These are phyloP conservation scores for Glandiceps talaboti DNA, from an alignment of 53 echinoderm and acorn worm species.

Conservation along the genomic window DNA sequence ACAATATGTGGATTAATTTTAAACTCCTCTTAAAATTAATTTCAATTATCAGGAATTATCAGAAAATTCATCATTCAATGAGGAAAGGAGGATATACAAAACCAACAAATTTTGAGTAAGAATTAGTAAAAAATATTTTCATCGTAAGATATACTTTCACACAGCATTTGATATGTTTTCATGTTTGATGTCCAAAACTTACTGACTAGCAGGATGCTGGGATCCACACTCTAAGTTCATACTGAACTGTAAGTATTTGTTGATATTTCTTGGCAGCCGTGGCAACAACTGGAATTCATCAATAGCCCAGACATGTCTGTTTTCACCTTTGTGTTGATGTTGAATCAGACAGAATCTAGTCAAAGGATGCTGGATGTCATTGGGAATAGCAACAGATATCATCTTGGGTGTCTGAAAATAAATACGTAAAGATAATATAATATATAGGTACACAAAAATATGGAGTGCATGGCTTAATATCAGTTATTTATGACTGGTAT, in stretches of 20 bases:
- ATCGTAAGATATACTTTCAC: too few species aligned
- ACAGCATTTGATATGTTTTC: slow-evolving; percentile 5
- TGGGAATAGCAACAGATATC: slow-evolving; percentile 52
- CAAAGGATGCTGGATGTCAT: slow-evolving; percentile 29
- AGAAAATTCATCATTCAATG: too few species aligned
- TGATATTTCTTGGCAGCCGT: slow-evolving; percentile 32
- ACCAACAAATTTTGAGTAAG: too few species aligned
- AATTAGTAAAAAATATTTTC: too few species aligned
- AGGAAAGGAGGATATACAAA: too few species aligned
- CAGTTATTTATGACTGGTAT: too few species aligned
- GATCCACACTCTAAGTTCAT: slow-evolving; percentile 52
- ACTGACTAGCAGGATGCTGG: background rate
- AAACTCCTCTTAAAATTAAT: too few species aligned
- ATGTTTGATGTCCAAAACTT: background rate
- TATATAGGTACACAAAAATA: too few species aligned
- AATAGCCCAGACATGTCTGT: slow-evolving; percentile 90
- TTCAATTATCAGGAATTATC: too few species aligned
- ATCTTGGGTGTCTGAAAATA: slow-evolving; percentile 64
- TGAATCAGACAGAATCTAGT: slow-evolving; percentile 80
- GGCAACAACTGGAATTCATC: slow-evolving; percentile 60
- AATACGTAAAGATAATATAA: too few species aligned
- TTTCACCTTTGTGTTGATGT: slow-evolving; percentile 42
- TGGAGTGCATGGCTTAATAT: too few species aligned
- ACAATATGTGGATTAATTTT: too few species aligned
- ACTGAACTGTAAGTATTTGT: slow-evolving; percentile 52